A percentile compares a stretch with the other conserved stretches of the same genome.
phyloP scores from a whole-genome alignment of 2,113 vertebrate genomes.

The Scytalopus superciliaris region DNA sequence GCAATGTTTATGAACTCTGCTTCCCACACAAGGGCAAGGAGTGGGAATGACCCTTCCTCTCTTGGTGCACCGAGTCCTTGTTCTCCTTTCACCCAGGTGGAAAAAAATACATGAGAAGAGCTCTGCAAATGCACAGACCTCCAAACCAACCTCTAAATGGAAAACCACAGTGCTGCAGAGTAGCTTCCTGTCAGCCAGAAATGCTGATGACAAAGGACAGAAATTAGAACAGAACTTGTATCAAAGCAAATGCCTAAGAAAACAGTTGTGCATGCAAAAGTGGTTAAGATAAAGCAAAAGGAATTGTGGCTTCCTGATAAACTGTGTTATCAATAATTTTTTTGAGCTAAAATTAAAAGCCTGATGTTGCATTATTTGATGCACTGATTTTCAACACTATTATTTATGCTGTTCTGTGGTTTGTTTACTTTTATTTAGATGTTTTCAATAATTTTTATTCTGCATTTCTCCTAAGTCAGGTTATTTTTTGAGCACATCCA shows the following conservation, averaged over 20 bases:
- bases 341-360: slow-evolving; percentile 8
- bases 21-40: not conserved
- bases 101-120: not conserved
- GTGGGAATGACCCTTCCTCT: not conserved
- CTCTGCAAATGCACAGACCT: not conserved
- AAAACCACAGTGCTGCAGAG: not conserved
- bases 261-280: not conserved
- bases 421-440: slow-evolving; percentile 6
- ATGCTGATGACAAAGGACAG: not conserved
- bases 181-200: not conserved
- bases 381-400: not conserved
- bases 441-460: not conserved
- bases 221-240: not conserved
- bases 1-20: not conserved
- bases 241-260: not conserved
- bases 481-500: not conserved
- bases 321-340: not conserved
- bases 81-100: not conserved
- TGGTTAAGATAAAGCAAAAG: not conserved
- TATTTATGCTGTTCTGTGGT: not conserved
- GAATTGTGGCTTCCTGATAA: not conserved
- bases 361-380: not conserved
- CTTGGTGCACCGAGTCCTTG: not conserved
- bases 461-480: slow-evolving; percentile 10
- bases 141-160: not conserved